Base-by-base conservation (phyloP, 2,888 invertebrate genomes). In the Platynereis dumerilii region DNA sequence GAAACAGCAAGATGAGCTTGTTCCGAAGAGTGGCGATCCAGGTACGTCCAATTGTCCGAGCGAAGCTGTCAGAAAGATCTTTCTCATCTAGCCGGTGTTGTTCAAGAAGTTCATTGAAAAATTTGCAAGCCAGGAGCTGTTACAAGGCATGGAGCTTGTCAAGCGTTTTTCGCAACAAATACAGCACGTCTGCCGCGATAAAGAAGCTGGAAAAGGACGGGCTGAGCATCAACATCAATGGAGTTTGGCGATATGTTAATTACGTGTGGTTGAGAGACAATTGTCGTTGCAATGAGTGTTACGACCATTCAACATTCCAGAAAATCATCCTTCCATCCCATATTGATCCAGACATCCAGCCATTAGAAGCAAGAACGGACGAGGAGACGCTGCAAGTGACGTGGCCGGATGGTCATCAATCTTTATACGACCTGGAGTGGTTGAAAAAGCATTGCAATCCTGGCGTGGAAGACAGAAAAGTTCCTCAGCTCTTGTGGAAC, bases 241-340 rank as follows among this genome's bases (percentile, higher is more conserved):
- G 34, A 34, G 7, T 7, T 7, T 34, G 52, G n/a, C 5, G 34
- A 12, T 34, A 34, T 12, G 7, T 34, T 34, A 55, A 55, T 55
- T 62, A 57, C 48, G 1, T 57, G 1, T 89, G 89, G 89, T 83
- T 89, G 15, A 81, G 89, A 67, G 89, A 89, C 76, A 86, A 89
- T 74, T 89, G 89, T 85, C 86, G 87, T 86, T 89, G 91, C 77
- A 64, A 78, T 0, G 75, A 80, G 34, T 91, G 91, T 73, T 89
- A 89, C 76, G 88, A 89, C 74, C 75, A 80, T 0, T 82, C 82
- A 29, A 90, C 89, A 0, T 86, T 86, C 68, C 90, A 90, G 80
- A 87, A 89, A 72, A 87, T 86, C 60, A 82, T 84, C 34, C 88
- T 89, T 78, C 81, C 64, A 5, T 68, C 70, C 24, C 39, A 65